Percentiles rank a stretch among this genome's conserved stretches.
Evolutionary conservation across 2,113 vertebrate genomes (phyloP).

Genomic region (Epinephelus moara): DNA sequence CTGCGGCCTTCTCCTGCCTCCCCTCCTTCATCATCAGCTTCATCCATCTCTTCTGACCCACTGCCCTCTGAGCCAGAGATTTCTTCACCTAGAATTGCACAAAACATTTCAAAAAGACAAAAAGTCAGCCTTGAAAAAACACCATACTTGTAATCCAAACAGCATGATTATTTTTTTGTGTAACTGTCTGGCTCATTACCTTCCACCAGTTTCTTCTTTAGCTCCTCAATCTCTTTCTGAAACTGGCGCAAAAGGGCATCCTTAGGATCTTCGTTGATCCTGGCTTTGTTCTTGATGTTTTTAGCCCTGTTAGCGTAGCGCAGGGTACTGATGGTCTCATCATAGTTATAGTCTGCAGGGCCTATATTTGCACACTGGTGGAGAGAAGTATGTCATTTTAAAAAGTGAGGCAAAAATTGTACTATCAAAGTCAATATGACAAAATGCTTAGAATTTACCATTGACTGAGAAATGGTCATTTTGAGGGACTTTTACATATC

Average conservation of each 20-base stretch:
- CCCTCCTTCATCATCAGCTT: conserved; percentile 90
- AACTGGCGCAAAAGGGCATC: conserved; percentile 97
- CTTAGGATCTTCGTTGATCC: conserved; percentile 99
- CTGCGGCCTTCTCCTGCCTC: conserved; percentile 92
- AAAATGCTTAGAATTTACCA: not conserved
- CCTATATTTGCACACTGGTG: conserved; percentile 97
- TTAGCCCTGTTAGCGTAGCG: conserved; percentile 99
- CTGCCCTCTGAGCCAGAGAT: conserved; percentile 96
- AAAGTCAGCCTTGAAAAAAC: not conserved
- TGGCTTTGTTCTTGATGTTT: conserved; percentile 99
- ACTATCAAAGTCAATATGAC: not conserved
- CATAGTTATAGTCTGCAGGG: conserved; percentile 98
- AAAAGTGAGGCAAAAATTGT: conserved; percentile 12
- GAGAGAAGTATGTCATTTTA: not conserved
- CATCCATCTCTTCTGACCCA: conserved; percentile 94
- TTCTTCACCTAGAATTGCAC: conserved; percentile 88
- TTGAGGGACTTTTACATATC: not conserved
- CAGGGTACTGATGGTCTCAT: conserved; percentile 98
- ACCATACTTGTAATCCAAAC: not conserved
- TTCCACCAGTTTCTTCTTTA: conserved; percentile 97
- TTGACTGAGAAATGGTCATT: not conserved
- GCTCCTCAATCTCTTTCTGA: conserved; percentile 98
- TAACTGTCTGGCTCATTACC: conserved; percentile 80
- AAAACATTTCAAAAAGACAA: conserved; percentile 8
- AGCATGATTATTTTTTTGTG: not conserved